These are phyloP conservation scores for Piaya cayana DNA, from an alignment of 2,113 vertebrate genomes.

Conservation along the genomic window DNA sequence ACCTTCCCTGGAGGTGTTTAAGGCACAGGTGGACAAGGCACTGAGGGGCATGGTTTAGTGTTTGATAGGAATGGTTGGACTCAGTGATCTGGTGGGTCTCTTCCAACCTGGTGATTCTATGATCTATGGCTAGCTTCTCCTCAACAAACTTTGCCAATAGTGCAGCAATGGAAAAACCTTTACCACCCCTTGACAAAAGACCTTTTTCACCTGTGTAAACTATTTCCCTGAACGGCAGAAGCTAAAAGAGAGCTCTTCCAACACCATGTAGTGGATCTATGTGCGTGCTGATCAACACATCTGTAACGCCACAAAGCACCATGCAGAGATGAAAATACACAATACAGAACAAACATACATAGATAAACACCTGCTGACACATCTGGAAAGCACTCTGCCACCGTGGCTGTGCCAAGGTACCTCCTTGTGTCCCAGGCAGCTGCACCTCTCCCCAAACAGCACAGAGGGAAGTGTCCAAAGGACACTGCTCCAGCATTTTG, in stretches of 20 bases:
- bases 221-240: not conserved
- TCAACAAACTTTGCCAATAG: not conserved
- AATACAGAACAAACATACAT: not conserved
- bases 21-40: too few relatives aligned
- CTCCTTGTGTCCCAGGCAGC: not conserved
- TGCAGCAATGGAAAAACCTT: not conserved
- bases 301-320: not conserved
- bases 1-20: too few relatives aligned
- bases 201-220: not conserved
- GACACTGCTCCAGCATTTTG: not conserved
- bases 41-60: too few relatives aligned
- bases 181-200: not conserved
- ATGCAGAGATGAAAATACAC: not conserved
- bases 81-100: too few relatives aligned
- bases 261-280: fast-evolving
- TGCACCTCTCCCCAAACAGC: not conserved
- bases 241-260: not conserved
- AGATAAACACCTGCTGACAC: not conserved
- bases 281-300: not conserved
- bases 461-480: not conserved
- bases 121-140: not conserved
- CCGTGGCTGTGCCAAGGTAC: not conserved
- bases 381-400: not conserved
- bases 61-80: too few relatives aligned
- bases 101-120: too few relatives aligned